Conservation (phyloP, 1,140 invertebrate species). For the Teleopsis dalmanni region DNA sequence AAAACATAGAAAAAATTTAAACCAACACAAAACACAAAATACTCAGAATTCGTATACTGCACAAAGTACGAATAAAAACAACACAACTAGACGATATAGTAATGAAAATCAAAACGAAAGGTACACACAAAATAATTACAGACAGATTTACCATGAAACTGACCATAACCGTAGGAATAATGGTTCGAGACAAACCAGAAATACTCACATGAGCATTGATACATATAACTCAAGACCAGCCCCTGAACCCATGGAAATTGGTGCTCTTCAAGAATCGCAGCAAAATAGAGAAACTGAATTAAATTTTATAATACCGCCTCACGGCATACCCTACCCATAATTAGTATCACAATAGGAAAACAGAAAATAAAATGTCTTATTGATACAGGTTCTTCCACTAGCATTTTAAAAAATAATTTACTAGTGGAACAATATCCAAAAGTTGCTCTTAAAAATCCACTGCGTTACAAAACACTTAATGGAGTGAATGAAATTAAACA, state of each 20-base stretch:
- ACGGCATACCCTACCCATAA: neutral
- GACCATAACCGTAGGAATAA: neutral
- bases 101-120: neutral
- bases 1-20: no score
- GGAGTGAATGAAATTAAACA: neutral
- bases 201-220: neutral
- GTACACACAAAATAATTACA: neutral
- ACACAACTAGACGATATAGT: no score
- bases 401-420: neutral
- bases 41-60: no score
- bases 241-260: neutral
- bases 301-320: slow-evolving; percentile 1
- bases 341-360: neutral
- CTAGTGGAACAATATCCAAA: neutral
- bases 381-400: slow-evolving; percentile 1
- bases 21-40: no score
- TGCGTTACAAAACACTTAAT: neutral
- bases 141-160: neutral
- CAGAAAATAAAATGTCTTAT: neutral
- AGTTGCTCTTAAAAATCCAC: neutral
- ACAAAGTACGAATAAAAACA: no score
- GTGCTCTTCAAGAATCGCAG: no score
- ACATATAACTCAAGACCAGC: neutral
- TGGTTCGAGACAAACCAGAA: neutral
- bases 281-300: neutral